These are phyloP conservation scores for Heliornis fulica DNA, from an alignment of 2,113 vertebrate species.

Conservation along the genomic window DNA sequence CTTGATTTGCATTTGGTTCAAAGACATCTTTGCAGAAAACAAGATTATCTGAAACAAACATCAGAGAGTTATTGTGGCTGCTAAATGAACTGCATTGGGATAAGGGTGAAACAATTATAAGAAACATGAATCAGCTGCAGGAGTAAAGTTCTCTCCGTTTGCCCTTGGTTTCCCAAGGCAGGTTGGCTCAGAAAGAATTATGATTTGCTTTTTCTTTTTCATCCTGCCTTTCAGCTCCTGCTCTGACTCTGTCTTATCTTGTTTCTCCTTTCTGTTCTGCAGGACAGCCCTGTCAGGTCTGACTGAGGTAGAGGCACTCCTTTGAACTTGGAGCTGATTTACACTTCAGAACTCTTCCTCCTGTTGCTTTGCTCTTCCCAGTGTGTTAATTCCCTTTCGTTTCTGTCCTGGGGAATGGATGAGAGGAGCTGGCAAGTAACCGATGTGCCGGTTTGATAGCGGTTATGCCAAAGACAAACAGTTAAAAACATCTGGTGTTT, in stretches of 20 bases:
- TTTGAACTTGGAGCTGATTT: background rate
- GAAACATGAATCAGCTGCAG: background rate
- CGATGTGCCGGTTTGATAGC: background rate
- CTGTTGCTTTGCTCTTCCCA: background rate
- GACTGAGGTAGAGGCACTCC: background rate
- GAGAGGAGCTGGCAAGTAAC: background rate
- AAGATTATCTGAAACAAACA: background rate
- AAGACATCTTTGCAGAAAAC: slow-evolving; percentile 11
- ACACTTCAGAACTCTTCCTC: background rate
- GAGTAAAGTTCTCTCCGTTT: background rate
- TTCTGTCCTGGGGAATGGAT: background rate
- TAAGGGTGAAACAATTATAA: accelerated
- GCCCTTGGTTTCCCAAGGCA: background rate
- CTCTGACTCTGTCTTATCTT: background rate
- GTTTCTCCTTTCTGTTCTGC: background rate
- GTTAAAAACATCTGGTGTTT: accelerated
- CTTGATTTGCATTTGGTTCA: slow-evolving; percentile 41
- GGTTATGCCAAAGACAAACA: background rate
- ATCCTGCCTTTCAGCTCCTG: background rate
- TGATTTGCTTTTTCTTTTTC: background rate
- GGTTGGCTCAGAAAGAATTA: background rate
- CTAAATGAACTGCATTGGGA: background rate
- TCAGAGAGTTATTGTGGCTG: background rate
- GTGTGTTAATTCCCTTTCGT: background rate
- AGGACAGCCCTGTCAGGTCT: background rate